Conservation (phyloP, 2,113 vertebrate species). For the Micromys minutus region DNA sequence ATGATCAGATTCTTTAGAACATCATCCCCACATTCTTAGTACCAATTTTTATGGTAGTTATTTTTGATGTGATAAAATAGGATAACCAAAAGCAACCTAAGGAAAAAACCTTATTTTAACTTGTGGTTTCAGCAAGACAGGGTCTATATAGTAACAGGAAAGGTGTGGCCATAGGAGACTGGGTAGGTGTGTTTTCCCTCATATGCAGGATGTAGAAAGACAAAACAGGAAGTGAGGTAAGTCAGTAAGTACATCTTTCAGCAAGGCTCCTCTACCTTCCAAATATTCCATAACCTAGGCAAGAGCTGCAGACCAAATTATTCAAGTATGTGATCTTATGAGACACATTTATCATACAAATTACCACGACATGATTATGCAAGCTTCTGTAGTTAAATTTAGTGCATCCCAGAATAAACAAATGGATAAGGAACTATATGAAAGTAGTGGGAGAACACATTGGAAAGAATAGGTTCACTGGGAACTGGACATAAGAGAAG, state of each 20-base stretch:
- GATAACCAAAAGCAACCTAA: no score
- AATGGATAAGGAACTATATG: background rate
- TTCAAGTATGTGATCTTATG: background rate
- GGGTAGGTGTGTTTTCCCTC: background rate
- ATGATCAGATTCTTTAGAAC: background rate
- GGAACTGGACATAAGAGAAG: background rate
- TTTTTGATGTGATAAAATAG: background rate
- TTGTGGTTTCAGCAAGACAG: background rate
- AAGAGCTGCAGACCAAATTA: background rate
- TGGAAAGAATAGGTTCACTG: background rate
- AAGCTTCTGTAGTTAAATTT: background rate
- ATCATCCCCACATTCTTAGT: no score
- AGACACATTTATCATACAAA: background rate
- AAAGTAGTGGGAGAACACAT: background rate
- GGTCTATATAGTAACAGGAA: background rate
- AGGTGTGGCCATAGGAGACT: background rate
- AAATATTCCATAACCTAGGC: background rate
- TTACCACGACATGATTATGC: no score
- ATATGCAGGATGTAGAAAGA: background rate
- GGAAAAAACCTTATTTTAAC: background rate
- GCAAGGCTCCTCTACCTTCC: background rate
- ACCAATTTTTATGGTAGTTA: background rate
- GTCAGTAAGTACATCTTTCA: no score
- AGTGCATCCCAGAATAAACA: background rate
- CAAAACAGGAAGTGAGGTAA: background rate